Base-by-base conservation (phyloP, 1,140 invertebrate genomes). In the Brachionus manjavacas region DNA sequence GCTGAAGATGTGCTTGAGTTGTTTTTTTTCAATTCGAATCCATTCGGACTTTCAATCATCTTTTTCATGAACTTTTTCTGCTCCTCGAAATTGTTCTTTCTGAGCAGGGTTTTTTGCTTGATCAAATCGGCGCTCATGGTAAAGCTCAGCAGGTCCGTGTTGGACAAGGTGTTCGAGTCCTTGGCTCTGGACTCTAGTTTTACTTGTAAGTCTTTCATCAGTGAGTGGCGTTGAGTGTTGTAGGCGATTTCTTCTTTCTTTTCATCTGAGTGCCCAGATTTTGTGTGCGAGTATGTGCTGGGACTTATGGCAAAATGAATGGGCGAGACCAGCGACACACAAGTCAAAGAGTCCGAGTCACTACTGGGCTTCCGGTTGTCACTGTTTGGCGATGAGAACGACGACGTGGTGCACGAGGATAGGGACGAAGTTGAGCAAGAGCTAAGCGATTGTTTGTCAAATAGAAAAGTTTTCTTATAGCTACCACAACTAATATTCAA, bases 1-100 rank as follows among this genome's bases (percentile, higher is more conserved):
- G 41, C 41, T 12, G 43, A 76, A 20, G 41, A 49, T 4, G 72
- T 49, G 25, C 20, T 76, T 3, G 39, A 76, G 25, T 46, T 46
- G 16, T 23, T 46, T 23, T n/a, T 11, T 23, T 76, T 76, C 20
- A 76, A 52, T 0, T 76, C 72, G 9, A 76, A 76, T 35, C 43
- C 25, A 4, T 39, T 72, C 2, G 72, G 16, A 46, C 16, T 49
- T 76, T 49, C 39, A 9, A 20, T 49, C 16, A 49, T 76, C 23
- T 23, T 76, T 76, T 76, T 76, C 39, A 49, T 76, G 16, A 49
- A 76, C 49, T 46, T 46, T 76, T 76, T 46, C 43, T 76, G 72
- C 20, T 76, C 43, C 12, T 76, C 72, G 23, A 76, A 76, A 76
- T 76, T 76, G 41, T 76, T 76, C 25, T 76, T 76, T 76, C 25